Evolutionary conservation across 1,140 invertebrate species (phyloP), one percentile per base, ranked within the genome.

Genomic region (Scaptomyza pallida): DNA sequence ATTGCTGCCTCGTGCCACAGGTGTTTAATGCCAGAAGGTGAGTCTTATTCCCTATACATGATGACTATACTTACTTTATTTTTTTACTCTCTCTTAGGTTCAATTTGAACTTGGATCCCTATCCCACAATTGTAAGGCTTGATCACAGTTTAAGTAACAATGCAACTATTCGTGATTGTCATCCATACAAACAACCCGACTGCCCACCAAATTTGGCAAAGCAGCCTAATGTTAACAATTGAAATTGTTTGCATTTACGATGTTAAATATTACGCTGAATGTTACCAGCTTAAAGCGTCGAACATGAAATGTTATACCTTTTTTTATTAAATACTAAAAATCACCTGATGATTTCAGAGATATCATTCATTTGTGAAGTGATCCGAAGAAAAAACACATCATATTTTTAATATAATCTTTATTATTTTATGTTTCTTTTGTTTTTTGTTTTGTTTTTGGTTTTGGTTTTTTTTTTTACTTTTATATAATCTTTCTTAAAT

Each of bases 1-100:
- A 99, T 92, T 96, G 97, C 75, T 99, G 97, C 89, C 92, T 99
- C 10, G 96, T 99, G 23, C 98, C 98, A 37, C 98, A 99, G 93
- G 96, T 98, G 30, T 97, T 95, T 81, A 97, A 97, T 92, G 97
- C 97, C 33, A 93, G 94, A 91, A 95, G 96, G 95, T 95, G 78
- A 79, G 52, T 6, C 10, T 0, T 2, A 19, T 30, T 30, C 26
- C 1, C 2, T n/a, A 12, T 37, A 37, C 4, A 37, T 30, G 26
- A 8, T 30, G 1, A n/a, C 10, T 30, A 30, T 9, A 30, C 9
- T 30, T 9, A 6, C 1, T 30, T 8, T 8, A n/a, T n/a, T n/a
- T 3, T 37, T 37, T 37, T 4, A 37, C n/a, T 4, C 5, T 37
- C 9, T 47, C 26, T 19, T 23, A 96, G 96, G 91, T 99, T 98